Conservation (phyloP, 1,140 invertebrate species). For the Drosophila fuyamai region DNA sequence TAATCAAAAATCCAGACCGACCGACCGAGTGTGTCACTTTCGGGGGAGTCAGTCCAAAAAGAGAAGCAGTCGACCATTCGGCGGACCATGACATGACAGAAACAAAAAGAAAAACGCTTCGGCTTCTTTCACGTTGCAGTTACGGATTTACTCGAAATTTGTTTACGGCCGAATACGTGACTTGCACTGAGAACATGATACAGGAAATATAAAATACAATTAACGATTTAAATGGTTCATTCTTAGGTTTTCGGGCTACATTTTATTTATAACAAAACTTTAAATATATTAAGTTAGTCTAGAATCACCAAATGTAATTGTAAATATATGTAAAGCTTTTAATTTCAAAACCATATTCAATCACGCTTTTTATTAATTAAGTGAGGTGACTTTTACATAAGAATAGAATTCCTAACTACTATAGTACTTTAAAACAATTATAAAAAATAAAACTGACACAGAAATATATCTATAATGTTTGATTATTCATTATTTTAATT, state of each 20-base stretch:
- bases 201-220: not conserved
- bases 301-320: no score
- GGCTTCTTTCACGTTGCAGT: slow-evolving; percentile 53
- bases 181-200: slow-evolving; percentile 13
- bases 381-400: no score
- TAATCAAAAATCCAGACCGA: slow-evolving; percentile 49
- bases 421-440: no score
- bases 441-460: no score
- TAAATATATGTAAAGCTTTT: no score
- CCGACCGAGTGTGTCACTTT: slow-evolving; percentile 56
- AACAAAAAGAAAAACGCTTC: slow-evolving; percentile 32
- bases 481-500: no score
- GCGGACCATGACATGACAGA: slow-evolving; percentile 72
- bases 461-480: no score
- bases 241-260: no score
- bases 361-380: no score
- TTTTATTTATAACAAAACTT: not conserved
- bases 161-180: slow-evolving; percentile 20
- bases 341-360: no score
- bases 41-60: slow-evolving; percentile 49
- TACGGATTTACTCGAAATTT: slow-evolving; percentile 58
- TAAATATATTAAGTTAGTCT: not conserved
- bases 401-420: no score
- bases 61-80: slow-evolving; percentile 30
- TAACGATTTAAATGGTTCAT: not conserved